These are phyloP conservation scores for Conopomorpha cramerella DNA, from an alignment of 1,140 invertebrate species.

Conservation along the genomic window DNA sequence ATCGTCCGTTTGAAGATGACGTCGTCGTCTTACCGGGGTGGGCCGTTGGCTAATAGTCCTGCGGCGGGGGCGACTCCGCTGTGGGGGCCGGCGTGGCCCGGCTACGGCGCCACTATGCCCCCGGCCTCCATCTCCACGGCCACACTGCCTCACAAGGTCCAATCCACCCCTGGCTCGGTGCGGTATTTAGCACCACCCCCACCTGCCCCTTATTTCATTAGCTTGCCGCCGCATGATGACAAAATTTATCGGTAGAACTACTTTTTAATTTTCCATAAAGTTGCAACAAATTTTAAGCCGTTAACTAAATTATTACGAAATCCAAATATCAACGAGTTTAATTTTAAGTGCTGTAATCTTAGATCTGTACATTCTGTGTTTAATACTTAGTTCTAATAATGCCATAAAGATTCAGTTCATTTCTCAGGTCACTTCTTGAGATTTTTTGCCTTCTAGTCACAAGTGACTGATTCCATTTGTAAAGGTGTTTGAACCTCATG, in stretches of 20 bases:
- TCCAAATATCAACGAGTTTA: conserved; percentile 1
- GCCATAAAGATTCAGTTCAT: neutral
- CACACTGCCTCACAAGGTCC: conserved; percentile 67
- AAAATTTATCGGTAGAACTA: conserved; percentile 54
- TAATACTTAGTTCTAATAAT: neutral
- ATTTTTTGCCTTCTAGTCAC: neutral
- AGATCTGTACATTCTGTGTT: neutral
- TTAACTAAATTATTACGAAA: neutral
- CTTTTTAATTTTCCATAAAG: neutral
- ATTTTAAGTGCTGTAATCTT: too few relatives aligned
- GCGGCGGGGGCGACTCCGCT: conserved; percentile 53
- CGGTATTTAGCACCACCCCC: conserved; percentile 47
- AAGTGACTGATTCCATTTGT: neutral
- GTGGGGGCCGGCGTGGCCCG: conserved; percentile 55
- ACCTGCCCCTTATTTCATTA: conserved; percentile 58
- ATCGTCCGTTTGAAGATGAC: conserved; percentile 76
- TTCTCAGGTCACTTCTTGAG: neutral
- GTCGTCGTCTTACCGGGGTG: conserved; percentile 69
- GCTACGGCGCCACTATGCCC: conserved; percentile 56
- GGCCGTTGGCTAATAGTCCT: conserved; percentile 62
- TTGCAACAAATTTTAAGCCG: neutral
- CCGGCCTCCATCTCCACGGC: conserved; percentile 58
- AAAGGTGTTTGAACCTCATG: neutral
- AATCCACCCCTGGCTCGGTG: conserved; percentile 61
- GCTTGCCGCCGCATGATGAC: conserved; percentile 55